Evolutionary conservation across 2,113 vertebrate species (phyloP).

Genomic region (Cinclus cinclus): DNA sequence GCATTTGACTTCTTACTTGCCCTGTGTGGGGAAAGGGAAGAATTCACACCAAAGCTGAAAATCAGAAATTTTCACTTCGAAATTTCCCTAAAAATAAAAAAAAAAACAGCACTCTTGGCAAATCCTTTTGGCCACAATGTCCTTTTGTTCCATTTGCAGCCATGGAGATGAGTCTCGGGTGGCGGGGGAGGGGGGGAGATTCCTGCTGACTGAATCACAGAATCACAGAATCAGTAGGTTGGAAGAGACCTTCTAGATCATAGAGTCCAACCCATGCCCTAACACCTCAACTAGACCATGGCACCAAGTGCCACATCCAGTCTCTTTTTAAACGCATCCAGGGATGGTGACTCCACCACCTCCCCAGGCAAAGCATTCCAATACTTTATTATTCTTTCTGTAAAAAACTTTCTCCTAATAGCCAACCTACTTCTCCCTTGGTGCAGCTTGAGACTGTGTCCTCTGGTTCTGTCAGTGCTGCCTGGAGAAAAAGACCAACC

Average conservation of each 20-base stretch:
- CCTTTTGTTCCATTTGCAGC: background rate
- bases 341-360: background rate
- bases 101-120: background rate
- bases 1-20: background rate
- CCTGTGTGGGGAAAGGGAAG: background rate
- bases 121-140: background rate
- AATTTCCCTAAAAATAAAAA: background rate
- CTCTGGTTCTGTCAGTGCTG: background rate
- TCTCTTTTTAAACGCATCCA: background rate
- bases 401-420: background rate
- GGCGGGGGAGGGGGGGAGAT: fast-evolving
- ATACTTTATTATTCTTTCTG: background rate
- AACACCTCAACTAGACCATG: background rate
- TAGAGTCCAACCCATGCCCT: background rate
- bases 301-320: background rate
- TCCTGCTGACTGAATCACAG: background rate
- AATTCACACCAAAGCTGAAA: background rate
- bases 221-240: background rate
- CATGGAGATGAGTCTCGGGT: fast-evolving
- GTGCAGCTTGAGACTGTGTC: background rate
- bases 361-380: background rate
- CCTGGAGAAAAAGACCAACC: background rate
- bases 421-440: background rate
- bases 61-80: background rate
- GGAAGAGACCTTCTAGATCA: background rate